These are phyloP conservation scores for Entomobrya proxima DNA, from an alignment of 2,888 invertebrate genomes.

Conservation along the genomic window DNA sequence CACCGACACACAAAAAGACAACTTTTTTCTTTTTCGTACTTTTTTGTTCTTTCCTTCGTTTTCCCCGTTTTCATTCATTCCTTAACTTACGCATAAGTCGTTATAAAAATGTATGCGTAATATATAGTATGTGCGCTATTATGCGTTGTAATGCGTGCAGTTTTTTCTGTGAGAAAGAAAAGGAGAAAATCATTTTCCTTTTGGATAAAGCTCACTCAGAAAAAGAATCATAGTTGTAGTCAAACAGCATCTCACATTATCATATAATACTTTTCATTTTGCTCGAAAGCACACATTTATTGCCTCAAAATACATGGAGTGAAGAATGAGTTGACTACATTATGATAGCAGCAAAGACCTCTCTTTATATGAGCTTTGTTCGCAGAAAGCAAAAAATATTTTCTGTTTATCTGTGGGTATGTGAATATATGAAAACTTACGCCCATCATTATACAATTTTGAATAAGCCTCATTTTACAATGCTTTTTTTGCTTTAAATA, in stretches of 20 bases:
- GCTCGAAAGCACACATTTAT: conserved; percentile 61
- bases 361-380: neutral
- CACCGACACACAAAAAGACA: conserved; percentile 33
- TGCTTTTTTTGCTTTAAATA: too few species aligned
- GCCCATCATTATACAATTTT: neutral
- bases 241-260: conserved; percentile 52
- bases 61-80: conserved; percentile 18
- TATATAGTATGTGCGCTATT: neutral
- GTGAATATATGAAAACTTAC: neutral
- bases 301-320: conserved; percentile 55
- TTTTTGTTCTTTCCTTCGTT: conserved; percentile 15
- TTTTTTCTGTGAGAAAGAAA: neutral
- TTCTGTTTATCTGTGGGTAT: neutral
- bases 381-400: too few species aligned
- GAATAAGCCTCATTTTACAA: too few species aligned
- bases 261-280: conserved; percentile 63
- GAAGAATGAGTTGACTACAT: conserved; percentile 44
- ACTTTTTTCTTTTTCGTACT: conserved; percentile 28
- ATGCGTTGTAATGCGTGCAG: neutral
- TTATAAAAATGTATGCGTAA: neutral
- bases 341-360: conserved; percentile 29
- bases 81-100: conserved; percentile 10
- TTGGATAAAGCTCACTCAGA: conserved; percentile 56
- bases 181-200: conserved; percentile 54
- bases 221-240: conserved; percentile 49